Conservation (phyloP, 2,888 invertebrate species). For the Nymphalis urticae region DNA sequence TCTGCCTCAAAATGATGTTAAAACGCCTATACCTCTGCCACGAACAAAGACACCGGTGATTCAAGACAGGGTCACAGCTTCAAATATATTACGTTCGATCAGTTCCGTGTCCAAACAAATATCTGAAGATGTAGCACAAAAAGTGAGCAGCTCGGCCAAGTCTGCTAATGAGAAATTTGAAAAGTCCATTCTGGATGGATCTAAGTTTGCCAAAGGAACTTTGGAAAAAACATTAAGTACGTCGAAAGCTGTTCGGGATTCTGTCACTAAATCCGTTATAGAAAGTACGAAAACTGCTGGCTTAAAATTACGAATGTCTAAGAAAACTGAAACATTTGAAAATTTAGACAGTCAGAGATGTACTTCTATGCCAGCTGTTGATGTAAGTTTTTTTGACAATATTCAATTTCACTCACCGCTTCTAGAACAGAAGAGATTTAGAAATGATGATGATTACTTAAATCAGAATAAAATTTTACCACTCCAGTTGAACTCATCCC, state of each 20-base stretch:
- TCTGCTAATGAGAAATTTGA: conserved; percentile 68
- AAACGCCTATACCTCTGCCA: conserved; percentile 80
- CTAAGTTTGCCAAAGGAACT: conserved; percentile 72
- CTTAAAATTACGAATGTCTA: conserved; percentile 65
- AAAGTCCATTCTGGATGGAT: conserved; percentile 64
- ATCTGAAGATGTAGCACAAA: conserved; percentile 79
- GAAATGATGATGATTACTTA: conserved; percentile 46
- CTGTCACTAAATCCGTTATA: conserved; percentile 83
- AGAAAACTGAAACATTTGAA: conserved; percentile 51
- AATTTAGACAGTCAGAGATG: conserved; percentile 65
- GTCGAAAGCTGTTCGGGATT: conserved; percentile 76
- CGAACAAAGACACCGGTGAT: conserved; percentile 63
- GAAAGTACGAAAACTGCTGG: conserved; percentile 83
- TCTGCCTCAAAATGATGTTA: conserved; percentile 51
- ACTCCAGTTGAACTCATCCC: conserved; percentile 55
- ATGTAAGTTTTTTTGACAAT: conserved; percentile 83
- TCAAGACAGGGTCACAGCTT: conserved; percentile 63
- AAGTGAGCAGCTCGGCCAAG: conserved; percentile 72
- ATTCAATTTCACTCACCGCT: conserved; percentile 85
- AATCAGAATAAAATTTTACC: conserved; percentile 47
- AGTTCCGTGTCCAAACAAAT: conserved; percentile 81
- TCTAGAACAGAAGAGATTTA: conserved; percentile 64
- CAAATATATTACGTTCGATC: conserved; percentile 74
- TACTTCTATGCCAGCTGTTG: conserved; percentile 80
- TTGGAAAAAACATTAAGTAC: conserved; percentile 73